Evolutionary conservation across 2,113 vertebrate species (phyloP).

Genomic region (Pelodiscus sinensis): DNA sequence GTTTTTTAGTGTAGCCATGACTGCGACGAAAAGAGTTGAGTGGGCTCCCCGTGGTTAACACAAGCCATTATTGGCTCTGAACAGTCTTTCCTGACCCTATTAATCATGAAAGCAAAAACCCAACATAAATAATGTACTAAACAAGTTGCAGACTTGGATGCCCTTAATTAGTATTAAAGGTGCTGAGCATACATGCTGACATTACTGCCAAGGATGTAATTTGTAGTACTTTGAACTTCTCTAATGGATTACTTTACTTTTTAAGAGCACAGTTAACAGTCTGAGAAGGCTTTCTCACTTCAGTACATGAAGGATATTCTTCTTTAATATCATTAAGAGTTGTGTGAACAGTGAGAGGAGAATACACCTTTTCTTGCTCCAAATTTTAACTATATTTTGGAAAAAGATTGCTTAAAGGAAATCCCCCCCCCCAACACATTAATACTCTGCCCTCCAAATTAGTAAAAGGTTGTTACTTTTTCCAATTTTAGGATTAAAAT

Average conservation of each 20-base stretch:
- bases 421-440: neutral
- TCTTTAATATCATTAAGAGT: neutral
- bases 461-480: neutral
- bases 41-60: constrained; percentile 16
- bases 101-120: constrained; percentile 24
- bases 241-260: neutral
- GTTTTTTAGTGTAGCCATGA: constrained; percentile 22
- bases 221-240: neutral
- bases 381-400: neutral
- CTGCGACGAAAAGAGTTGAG: neutral
- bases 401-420: neutral
- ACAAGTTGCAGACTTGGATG: neutral
- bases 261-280: neutral
- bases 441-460: neutral
- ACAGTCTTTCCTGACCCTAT: neutral
- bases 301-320: neutral
- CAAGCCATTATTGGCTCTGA: neutral
- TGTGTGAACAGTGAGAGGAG: neutral
- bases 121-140: neutral
- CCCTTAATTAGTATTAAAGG: neutral
- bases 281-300: neutral
- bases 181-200: neutral
- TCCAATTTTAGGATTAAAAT: neutral
- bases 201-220: neutral
- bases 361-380: neutral